These are phyloP conservation scores for Monopterus albus DNA, from an alignment of 2,113 vertebrate species.

Conservation along the genomic window DNA sequence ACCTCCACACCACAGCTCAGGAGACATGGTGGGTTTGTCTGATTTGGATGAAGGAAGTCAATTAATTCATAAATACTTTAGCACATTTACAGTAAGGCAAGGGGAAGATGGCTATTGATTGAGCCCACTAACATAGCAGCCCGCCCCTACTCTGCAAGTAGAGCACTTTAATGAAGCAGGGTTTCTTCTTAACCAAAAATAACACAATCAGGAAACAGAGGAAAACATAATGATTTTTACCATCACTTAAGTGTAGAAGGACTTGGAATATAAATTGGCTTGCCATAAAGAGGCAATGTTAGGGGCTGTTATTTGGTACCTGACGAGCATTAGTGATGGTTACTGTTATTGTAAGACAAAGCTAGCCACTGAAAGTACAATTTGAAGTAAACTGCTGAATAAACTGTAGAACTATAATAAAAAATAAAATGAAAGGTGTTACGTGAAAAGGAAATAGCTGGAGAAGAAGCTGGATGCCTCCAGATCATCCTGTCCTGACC, in stretches of 20 bases:
- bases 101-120: constrained; percentile 84
- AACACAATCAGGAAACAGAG: constrained; percentile 60
- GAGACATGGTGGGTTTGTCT: constrained; percentile 53
- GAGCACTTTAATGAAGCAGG: constrained; percentile 68
- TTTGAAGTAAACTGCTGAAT: not conserved
- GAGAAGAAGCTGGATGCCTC: constrained; percentile 6
- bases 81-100: constrained; percentile 83
- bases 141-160: constrained; percentile 42
- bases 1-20: constrained; percentile 73
- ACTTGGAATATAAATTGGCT: constrained; percentile 52
- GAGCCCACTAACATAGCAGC: constrained; percentile 78
- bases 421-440: constrained; percentile 23
- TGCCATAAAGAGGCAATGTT: constrained; percentile 38
- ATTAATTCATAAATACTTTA: constrained; percentile 90
- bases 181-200: constrained; percentile 72
- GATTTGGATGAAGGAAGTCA: constrained; percentile 80
- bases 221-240: constrained; percentile 69
- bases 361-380: not conserved
- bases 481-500: constrained; percentile 29
- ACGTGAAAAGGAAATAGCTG: constrained; percentile 8
- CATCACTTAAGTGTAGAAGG: constrained; percentile 45
- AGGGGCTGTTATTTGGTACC: constrained; percentile 36
- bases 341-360: too few species aligned
- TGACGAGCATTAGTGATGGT: too few species aligned
- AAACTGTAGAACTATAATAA: not conserved